Base-by-base conservation (phyloP, 2,797 vertebrate species). In the Otus scops region DNA sequence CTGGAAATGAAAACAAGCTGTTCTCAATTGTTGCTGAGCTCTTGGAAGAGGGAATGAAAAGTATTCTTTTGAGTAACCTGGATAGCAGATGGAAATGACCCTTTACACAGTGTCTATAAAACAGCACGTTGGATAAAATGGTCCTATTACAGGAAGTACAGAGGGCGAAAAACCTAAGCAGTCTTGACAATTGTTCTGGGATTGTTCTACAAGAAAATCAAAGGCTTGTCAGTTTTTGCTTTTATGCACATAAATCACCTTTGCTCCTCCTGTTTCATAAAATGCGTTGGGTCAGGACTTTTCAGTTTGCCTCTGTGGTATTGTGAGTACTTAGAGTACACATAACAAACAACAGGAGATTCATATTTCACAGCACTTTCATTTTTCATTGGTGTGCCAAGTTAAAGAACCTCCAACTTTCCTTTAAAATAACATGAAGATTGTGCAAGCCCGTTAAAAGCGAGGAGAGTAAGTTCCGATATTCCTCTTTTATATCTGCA, bases 211-310 rank as follows among this genome's bases (percentile, higher is more conserved):
- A 69, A 63, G 76, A 92, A 96, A 92, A 95, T 92, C 95, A 96
- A 87, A 88, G 92, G 51, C 90, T 85, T 97, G 96, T 88, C 93
- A 77, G 80, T 67, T 92, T 94, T 94, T 93, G 70, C 80, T 87
- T 81, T 97, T 96, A 93, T 93, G 88, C 77, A 89, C 93, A 92
- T 96, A 94, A 85, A 96, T 96, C 95, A 95, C 88, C 88, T 95
- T 95, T 97, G 74, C 76, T 93, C 80, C 68, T 95, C 69, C 85
- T 73, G 85, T 75, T 95, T 36, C 2, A 5, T 78, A 75, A 92
- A 94, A 92, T 41, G 39, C 48, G 2, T n/a, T 14, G 59, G 89
- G 91, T 96, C 86, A 91, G 68, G 91, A 80, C 68, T 94, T 95
- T 73, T 7, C 81, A 17, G 63, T 92, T 92, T 94, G 56, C 85